Evolutionary conservation across 2,113 vertebrate genomes (phyloP), one percentile per base, ranked within the genome.

Genomic region (Dryoscopus gambensis): DNA sequence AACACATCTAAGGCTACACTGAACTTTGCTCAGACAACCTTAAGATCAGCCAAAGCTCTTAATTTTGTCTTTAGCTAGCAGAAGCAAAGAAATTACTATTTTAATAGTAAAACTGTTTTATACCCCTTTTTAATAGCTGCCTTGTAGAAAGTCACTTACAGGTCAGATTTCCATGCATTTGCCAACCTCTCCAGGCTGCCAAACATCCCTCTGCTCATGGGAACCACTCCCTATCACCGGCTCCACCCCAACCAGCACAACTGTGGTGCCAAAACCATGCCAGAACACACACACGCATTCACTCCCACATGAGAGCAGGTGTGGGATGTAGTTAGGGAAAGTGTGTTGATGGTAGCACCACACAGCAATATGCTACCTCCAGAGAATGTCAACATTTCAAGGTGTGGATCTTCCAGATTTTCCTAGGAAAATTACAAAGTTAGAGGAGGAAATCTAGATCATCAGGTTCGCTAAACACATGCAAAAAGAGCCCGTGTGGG

Each of bases 391-490:
- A 90, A n/a, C 8, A 22, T 47, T 90, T 68, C 57, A 68, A 81
- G 74, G 44, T 20, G 40, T 27, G 39, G 13, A 35, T 84, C 28
- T 84, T 52, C 10, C 68, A 65, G 24, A 59, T 42, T 64, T 67
- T 85, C 50, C 23, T 13, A 44, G 39, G 7, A 44, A 59, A 74
- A 57, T 12, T 5, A 25, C 28, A 46, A 59, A 84, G 82, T 50
- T 14, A 70, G n/a, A 53, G 33, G 37, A 89, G 39, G 40, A 84
- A 89, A 83, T 39, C 24, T 62, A 63, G 30, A 59, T 23, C 0
- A 0, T 23, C n/a, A 59, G 31, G n/a, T 75, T 59, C 9, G 0
- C 42, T 85, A 21, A 89, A 64, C 0, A 3, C 86, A 68, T 14
- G 28, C 13, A 30, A 87, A 31, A 47, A 47, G 49, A 83, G 68